These are phyloP conservation scores for Candidula unifasciata DNA, from an alignment of 2,888 invertebrate species.

Conservation along the genomic window DNA sequence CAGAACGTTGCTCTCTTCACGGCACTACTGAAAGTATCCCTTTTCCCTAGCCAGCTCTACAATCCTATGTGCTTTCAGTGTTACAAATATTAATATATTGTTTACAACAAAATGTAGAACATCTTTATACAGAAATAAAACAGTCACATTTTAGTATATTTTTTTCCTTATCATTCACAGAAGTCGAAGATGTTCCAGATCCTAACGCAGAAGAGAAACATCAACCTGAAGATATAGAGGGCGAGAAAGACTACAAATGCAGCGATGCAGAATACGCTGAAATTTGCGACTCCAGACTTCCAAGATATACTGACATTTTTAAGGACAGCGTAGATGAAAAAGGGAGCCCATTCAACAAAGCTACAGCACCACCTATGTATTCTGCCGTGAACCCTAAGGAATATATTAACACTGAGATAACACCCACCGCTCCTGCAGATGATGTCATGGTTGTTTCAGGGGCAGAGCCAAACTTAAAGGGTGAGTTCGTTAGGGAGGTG, in stretches of 20 bases:
- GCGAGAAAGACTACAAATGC: conserved; percentile 29
- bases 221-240: conserved; percentile 14
- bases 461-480: background rate
- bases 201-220: conserved; percentile 7
- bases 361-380: conserved; percentile 53
- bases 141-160: too few relatives aligned
- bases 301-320: conserved; percentile 54
- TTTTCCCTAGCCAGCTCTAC: too few relatives aligned
- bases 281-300: conserved; percentile 49
- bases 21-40: too few relatives aligned
- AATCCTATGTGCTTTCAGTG: too few relatives aligned
- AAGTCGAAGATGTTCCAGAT: conserved; percentile 24
- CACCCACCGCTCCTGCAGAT: background rate
- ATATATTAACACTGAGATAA: background rate
- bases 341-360: conserved; percentile 55
- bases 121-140: too few relatives aligned
- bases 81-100: too few relatives aligned
- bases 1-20: too few relatives aligned
- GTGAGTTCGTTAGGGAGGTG: background rate
- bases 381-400: conserved; percentile 30
- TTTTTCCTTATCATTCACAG: background rate
- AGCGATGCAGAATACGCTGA: conserved; percentile 49
- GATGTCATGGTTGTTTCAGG: background rate
- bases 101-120: too few relatives aligned
- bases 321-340: conserved; percentile 60